Conservation (phyloP, 2,888 invertebrate genomes). For the Tenthredo mesomela region DNA sequence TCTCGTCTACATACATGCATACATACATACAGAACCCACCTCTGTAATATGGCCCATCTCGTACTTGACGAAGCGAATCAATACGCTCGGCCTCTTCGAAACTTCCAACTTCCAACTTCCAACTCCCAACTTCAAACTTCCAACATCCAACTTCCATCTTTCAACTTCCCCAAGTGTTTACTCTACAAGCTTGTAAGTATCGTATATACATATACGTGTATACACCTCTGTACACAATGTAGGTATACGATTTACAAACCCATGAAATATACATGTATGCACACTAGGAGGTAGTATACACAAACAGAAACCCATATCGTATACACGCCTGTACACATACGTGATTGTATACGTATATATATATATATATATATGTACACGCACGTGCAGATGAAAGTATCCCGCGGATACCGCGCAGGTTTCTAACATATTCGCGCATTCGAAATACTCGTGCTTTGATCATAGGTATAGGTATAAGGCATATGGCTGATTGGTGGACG, state of each 20-base stretch:
- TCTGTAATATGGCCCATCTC: constrained; percentile 3
- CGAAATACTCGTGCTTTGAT: constrained; percentile 30
- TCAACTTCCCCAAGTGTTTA: constrained; percentile 4
- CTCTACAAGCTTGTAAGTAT: neutral
- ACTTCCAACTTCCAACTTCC: constrained; percentile 22
- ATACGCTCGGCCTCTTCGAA: constrained; percentile 42
- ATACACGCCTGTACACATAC: neutral
- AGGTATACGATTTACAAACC: neutral
- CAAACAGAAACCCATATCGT: neutral
- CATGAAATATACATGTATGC: neutral
- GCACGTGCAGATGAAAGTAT: neutral
- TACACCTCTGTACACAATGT: neutral
- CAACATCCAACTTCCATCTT: neutral
- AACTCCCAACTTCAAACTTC: neutral
- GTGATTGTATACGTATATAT: neutral
- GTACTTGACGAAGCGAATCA: constrained; percentile 45
- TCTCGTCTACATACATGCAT: neutral
- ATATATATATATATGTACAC: neutral
- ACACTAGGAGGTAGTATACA: neutral
- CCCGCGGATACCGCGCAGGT: neutral
- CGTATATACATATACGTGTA: neutral
- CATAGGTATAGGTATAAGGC: constrained; percentile 6
- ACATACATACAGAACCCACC: neutral
- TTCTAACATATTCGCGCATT: neutral
- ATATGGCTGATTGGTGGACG: constrained; percentile 34